Conservation (phyloP, 2,888 invertebrate genomes). For the Dolomedes plantarius region DNA sequence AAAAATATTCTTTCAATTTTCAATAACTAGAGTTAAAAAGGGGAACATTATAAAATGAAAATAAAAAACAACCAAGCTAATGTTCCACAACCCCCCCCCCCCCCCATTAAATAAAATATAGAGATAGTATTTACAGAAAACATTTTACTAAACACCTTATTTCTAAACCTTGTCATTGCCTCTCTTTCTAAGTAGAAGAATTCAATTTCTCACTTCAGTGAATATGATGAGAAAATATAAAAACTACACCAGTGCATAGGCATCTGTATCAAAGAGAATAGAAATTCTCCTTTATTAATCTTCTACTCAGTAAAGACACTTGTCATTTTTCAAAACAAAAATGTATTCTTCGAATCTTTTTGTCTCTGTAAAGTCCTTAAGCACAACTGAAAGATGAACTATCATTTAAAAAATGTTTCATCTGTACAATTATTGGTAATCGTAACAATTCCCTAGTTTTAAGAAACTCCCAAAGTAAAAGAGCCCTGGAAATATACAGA, state of each 20-base stretch:
- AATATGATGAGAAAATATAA: background rate
- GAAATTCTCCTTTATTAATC: background rate
- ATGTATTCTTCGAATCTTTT: background rate
- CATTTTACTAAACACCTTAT: slow-evolving; percentile 34
- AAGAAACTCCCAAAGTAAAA: slow-evolving; percentile 21
- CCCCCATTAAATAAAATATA: slow-evolving; percentile 42
- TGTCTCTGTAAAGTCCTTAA: background rate
- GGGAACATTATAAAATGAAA: background rate
- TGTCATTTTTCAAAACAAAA: background rate
- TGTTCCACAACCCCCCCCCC: slow-evolving; percentile 4
- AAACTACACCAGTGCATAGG: background rate
- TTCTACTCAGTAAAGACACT: background rate
- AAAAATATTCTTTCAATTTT: background rate
- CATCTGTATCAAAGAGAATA: slow-evolving; percentile 12
- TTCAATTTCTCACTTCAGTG: slow-evolving; percentile 10
- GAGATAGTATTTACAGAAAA: slow-evolving; percentile 46
- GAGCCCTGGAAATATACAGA: slow-evolving; percentile 32
- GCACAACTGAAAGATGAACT: slow-evolving; percentile 4
- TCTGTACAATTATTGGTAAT: slow-evolving; percentile 7
- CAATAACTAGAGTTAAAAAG: background rate
- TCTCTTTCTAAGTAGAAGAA: slow-evolving; percentile 24
- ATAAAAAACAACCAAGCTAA: slow-evolving; percentile 36
- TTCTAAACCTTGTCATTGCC: background rate
- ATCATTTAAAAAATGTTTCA: background rate
- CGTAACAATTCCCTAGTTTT: slow-evolving; percentile 12